phyloP scores from a whole-genome alignment of 2,113 vertebrate species.

The Oncorhynchus kisutch region DNA sequence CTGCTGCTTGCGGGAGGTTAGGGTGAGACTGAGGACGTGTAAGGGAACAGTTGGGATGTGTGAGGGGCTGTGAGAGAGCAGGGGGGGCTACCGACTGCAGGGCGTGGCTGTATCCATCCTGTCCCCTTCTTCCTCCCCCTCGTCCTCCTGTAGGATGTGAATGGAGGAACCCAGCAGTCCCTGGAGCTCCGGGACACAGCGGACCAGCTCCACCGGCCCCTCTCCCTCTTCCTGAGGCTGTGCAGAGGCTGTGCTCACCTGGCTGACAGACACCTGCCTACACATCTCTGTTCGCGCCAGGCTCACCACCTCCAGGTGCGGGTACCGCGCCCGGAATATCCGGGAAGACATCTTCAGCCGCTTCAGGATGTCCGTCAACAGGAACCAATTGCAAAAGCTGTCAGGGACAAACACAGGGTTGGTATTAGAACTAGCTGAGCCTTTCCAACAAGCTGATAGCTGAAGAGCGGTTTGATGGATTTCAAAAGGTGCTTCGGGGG shows the following conservation, averaged over 20 bases:
- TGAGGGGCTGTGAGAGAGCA: not conserved
- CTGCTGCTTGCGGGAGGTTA: slow-evolving; percentile 37
- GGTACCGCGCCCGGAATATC: slow-evolving; percentile 93
- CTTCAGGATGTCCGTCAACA: slow-evolving; percentile 90
- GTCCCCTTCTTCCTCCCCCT: slow-evolving; percentile 55
- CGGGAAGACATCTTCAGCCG: slow-evolving; percentile 91
- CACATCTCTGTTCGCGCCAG: slow-evolving; percentile 83
- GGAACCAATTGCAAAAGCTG: slow-evolving; percentile 98
- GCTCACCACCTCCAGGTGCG: slow-evolving; percentile 88
- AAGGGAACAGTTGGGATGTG: slow-evolving; percentile 6
- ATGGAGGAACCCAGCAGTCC: slow-evolving; percentile 87
- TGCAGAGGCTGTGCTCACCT: slow-evolving; percentile 80
- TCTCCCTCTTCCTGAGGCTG: slow-evolving; percentile 67
- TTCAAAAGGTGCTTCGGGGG: too few relatives aligned
- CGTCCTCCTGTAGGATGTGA: slow-evolving; percentile 70
- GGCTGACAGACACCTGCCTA: slow-evolving; percentile 87
- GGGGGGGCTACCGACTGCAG: slow-evolving; percentile 65
- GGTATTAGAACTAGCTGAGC: not conserved
- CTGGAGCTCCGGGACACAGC: slow-evolving; percentile 89
- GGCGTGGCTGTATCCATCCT: slow-evolving; percentile 38
- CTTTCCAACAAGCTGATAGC: too few relatives aligned
- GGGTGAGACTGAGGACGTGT: slow-evolving; percentile 3
- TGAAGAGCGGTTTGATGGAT: too few relatives aligned
- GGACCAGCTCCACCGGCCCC: slow-evolving; percentile 88
- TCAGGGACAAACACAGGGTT: not conserved